These are phyloP conservation scores for Shinisaurus crocodilurus DNA, from an alignment of 2,113 vertebrate species.

Conservation along the genomic window DNA sequence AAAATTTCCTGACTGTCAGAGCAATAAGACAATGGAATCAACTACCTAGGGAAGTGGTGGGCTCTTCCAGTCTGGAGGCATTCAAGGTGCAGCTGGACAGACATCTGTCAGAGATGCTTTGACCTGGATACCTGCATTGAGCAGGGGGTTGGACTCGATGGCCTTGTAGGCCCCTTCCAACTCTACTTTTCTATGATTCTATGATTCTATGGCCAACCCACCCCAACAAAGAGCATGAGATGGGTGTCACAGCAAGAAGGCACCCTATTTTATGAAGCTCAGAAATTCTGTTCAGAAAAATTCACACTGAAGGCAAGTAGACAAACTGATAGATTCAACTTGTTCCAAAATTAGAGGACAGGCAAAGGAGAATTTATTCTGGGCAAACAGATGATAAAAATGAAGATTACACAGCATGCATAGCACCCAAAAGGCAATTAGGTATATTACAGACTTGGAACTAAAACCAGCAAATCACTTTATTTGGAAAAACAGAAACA, in stretches of 20 bases:
- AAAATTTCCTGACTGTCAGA: too few species aligned
- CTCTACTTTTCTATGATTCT: too few species aligned
- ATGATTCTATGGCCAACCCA: too few species aligned
- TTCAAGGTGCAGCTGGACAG: too few species aligned
- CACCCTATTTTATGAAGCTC: not conserved
- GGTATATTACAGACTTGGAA: constrained; percentile 18
- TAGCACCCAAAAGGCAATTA: constrained; percentile 20
- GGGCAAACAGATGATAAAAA: not conserved
- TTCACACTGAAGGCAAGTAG: constrained; percentile 11
- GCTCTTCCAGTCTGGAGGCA: too few species aligned
- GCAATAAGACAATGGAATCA: too few species aligned
- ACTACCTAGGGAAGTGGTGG: too few species aligned
- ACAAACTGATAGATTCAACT: constrained; percentile 23
- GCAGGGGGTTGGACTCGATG: too few species aligned
- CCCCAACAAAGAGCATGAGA: too few species aligned
- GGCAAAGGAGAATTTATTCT: constrained; percentile 30
- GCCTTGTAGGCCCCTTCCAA: too few species aligned
- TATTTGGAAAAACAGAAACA: constrained; percentile 49
- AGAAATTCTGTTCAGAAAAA: constrained; percentile 3
- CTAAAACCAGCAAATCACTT: constrained; percentile 51
- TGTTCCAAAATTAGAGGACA: constrained; percentile 26
- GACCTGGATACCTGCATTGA: too few species aligned
- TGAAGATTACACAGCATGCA: constrained; percentile 35
- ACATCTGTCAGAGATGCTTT: too few species aligned
- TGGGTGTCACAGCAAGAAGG: not conserved